Percentiles rank a stretch among this genome's conserved stretches.
These are phyloP conservation scores for Lysiphlebus fabarum DNA, from an alignment of 1,140 invertebrate species.

Conservation along the genomic window DNA sequence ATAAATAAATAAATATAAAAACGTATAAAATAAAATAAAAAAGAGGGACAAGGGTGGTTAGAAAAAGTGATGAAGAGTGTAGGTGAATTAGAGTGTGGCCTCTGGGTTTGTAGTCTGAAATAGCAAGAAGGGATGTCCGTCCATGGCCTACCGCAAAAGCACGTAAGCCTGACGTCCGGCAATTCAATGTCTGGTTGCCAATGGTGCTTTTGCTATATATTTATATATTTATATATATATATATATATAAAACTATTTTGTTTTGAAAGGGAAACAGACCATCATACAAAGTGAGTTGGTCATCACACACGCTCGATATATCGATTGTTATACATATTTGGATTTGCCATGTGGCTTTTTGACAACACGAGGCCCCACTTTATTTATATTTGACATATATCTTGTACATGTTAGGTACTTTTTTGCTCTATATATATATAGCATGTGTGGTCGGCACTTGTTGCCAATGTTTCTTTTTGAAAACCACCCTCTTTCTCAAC, in stretches of 20 bases:
- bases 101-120: slow-evolving; percentile 24
- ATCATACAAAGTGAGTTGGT: slow-evolving; percentile 4
- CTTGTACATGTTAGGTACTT: neutral
- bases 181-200: slow-evolving; percentile 22
- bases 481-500: slow-evolving; percentile 36
- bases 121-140: slow-evolving; percentile 31
- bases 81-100: too few relatives aligned
- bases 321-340: slow-evolving; percentile 41
- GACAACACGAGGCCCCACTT: slow-evolving; percentile 32
- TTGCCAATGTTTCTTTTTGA: slow-evolving; percentile 34
- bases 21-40: neutral
- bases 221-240: neutral
- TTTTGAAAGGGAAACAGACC: neutral
- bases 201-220: neutral
- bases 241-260: slow-evolving; percentile 1
- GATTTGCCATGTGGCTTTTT: slow-evolving; percentile 40
- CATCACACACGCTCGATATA: slow-evolving; percentile 45
- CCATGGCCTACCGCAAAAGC: slow-evolving; percentile 49
- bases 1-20: neutral
- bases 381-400: neutral
- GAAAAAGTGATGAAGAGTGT: slow-evolving; percentile 1
- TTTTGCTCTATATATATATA: slow-evolving; percentile 36
- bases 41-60: neutral
- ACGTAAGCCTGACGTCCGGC: slow-evolving; percentile 36
- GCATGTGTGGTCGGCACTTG: slow-evolving; percentile 45